These are phyloP conservation scores for Chromoteleia sp. DNA, from an alignment of 2,888 invertebrate genomes.

Conservation along the genomic window DNA sequence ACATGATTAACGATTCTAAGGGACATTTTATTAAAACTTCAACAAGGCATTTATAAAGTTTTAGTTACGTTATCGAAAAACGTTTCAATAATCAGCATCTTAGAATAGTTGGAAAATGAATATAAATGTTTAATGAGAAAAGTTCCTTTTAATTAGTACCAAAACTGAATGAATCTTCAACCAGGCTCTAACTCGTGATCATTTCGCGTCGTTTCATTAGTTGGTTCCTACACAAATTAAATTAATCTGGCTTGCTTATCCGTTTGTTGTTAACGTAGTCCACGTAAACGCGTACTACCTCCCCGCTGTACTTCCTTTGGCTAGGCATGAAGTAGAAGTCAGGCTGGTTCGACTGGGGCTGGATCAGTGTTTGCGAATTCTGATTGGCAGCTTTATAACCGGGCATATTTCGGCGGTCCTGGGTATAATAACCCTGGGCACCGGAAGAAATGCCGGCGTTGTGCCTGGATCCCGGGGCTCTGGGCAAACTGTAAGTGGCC, in stretches of 20 bases:
- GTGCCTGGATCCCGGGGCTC: conserved; percentile 86
- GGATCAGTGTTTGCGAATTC: conserved; percentile 74
- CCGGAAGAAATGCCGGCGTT: conserved; percentile 76
- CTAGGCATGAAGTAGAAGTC: conserved; percentile 98
- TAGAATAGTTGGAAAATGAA: too few species aligned
- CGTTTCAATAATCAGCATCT: too few species aligned
- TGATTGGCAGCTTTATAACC: conserved; percentile 75
- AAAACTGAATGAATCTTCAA: too few species aligned
- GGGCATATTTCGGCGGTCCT: conserved; percentile 85
- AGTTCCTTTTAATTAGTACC: too few species aligned
- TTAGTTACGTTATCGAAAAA: too few species aligned
- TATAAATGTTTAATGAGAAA: too few species aligned
- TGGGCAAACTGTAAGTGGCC: conserved; percentile 91
- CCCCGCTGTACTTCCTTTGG: conserved; percentile 96
- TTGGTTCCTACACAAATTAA: not conserved
- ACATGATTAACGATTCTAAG: too few species aligned
- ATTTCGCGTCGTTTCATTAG: too few species aligned
- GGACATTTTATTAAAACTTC: too few species aligned
- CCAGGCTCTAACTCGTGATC: too few species aligned
- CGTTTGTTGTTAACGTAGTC: conserved; percentile 90
- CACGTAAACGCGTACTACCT: conserved; percentile 93
- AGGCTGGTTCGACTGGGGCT: conserved; percentile 86
- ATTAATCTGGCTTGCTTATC: conserved; percentile 51
- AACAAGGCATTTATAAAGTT: too few species aligned
- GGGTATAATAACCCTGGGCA: conserved; percentile 86